Evolutionary conservation across 2,113 vertebrate genomes (phyloP).

Genomic region (Leptobrachium leishanense): DNA sequence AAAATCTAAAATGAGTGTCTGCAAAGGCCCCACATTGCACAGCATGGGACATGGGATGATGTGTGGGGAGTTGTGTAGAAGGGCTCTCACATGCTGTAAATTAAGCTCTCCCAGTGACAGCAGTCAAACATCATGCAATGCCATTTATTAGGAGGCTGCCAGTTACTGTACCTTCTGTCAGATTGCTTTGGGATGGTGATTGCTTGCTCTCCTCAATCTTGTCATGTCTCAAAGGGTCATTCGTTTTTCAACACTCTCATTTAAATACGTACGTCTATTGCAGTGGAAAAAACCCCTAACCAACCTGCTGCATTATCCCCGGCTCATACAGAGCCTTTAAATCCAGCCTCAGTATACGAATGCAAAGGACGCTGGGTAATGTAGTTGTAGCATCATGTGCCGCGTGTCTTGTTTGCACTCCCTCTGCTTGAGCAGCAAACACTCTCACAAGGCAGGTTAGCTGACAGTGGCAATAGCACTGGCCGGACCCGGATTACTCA

Average conservation of each 20-base stretch:
- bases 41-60: background rate
- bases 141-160: background rate
- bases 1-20: background rate
- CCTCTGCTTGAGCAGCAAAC: background rate
- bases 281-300: conserved; percentile 41
- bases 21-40: conserved; percentile 21
- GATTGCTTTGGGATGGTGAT: conserved; percentile 13
- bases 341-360: background rate
- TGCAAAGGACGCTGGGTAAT: conserved; percentile 10
- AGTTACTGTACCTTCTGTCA: conserved; percentile 41
- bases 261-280: conserved; percentile 46
- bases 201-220: conserved; percentile 37
- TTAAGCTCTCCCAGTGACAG: conserved; percentile 16
- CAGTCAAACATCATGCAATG: conserved; percentile 32
- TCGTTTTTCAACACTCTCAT: conserved; percentile 38
- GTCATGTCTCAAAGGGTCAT: conserved; percentile 43
- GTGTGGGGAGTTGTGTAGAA: background rate
- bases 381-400: background rate
- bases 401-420: background rate
- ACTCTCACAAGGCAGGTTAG: background rate
- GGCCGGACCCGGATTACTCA: background rate
- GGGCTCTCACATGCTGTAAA: conserved; percentile 2
- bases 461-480: background rate
- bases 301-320: conserved; percentile 49
- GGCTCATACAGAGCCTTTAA: conserved; percentile 44